These are phyloP conservation scores for Parambassis ranga DNA, from an alignment of 2,797 vertebrate species.

Conservation along the genomic window DNA sequence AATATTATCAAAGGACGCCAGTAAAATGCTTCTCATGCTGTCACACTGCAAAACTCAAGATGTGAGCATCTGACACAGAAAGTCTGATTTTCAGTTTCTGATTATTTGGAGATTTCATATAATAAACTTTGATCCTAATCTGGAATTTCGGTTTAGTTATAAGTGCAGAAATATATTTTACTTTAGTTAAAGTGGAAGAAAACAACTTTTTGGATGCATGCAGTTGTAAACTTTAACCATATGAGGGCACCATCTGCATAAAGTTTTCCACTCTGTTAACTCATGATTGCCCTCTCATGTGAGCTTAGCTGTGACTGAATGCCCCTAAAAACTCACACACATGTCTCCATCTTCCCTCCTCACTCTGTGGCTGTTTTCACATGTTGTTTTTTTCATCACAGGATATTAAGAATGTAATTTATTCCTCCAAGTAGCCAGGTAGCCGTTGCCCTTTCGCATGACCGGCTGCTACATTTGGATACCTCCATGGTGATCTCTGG, in stretches of 20 bases:
- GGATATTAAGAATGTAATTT: constrained; percentile 53
- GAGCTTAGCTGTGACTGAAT: constrained; percentile 20
- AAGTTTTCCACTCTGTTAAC: constrained; percentile 9
- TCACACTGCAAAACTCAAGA: constrained; percentile 2
- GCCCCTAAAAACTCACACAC: constrained; percentile 7
- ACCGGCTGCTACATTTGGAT: constrained; percentile 68
- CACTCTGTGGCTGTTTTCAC: not conserved
- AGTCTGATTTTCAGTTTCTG: not conserved
- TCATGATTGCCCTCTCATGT: not conserved
- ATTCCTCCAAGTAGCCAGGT: constrained; percentile 70
- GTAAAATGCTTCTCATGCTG: constrained; percentile 26
- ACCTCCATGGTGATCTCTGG: constrained; percentile 76
- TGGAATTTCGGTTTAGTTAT: not conserved
- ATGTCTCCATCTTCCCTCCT: not conserved
- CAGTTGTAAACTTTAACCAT: constrained; percentile 60
- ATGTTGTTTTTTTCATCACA: constrained; percentile 19
- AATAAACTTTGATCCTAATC: too few species aligned
- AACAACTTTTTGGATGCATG: constrained; percentile 17
- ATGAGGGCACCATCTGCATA: constrained; percentile 70
- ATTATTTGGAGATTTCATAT: too few species aligned
- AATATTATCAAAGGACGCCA: constrained; percentile 45
- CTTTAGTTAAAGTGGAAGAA: not conserved
- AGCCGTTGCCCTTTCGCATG: constrained; percentile 75
- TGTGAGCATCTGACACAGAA: not conserved
- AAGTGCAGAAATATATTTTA: not conserved